Evolutionary conservation across 37 sponge, comb jelly and placozoan species (phyloP), one percentile per base, ranked within the genome.

Genomic region (Diacarnus erythraeanus): DNA sequence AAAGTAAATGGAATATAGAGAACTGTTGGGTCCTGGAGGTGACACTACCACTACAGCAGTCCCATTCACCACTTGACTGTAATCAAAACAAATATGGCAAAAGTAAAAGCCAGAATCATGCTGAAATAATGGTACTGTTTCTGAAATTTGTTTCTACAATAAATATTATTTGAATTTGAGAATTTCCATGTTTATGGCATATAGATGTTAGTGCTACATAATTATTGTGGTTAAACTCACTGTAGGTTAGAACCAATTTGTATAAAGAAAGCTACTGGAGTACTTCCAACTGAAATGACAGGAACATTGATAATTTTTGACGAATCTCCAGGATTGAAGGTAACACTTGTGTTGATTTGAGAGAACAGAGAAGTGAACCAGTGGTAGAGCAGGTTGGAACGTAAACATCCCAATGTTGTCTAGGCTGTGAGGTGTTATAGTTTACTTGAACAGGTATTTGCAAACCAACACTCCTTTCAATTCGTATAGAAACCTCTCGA

Each of bases 401-500:
- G 79, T 84, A 47, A 92, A 6, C 18, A 44, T 42, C 3, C 84
- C 84, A 10, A 84, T 56, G 3, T 6, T 29, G 30, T 23, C 42
- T 26, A 4, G 72, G 77, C 21, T 72, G 33, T 37, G 21, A 25
- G 36, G 87, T 82, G 18, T 57, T 31, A 37, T 59, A 70, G 36
- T 20, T 23, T 38, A 92, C 77, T 17, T 22, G 42, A 12, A 57
- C 57, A 21, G 57, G 64, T 3, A 92, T 39, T 30, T 61, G 72
- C 4, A 72, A 34, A 15, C 92, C 88, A 21, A 61, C 64, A 12
- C 51, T 64, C n/a, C 92, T 40, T 72, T 87, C 67, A 20, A 92
- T 75, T 6, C 33, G 43, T 15, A 92, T 42, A 23, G 66, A 1
- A 15, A 71, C 57, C 4, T 21, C 30, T 9, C 69, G 68, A 41